Conservation (phyloP, 2,113 vertebrate species). For the Hippocampus zosterae region DNA sequence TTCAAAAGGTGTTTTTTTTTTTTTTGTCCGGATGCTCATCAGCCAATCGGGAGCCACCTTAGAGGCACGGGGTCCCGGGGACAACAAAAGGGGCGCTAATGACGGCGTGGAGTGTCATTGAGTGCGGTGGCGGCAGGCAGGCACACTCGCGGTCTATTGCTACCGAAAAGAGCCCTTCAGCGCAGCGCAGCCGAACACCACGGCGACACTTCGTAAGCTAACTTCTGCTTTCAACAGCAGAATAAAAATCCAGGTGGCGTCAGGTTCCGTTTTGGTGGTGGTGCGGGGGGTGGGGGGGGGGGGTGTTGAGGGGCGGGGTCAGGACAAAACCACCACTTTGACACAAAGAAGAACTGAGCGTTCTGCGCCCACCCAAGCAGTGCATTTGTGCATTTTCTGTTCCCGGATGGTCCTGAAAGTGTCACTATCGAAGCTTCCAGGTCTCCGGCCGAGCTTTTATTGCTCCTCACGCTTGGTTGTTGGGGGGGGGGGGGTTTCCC, state of each 20-base stretch:
- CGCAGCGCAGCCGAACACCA: conserved; percentile 14
- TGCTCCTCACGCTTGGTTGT: conserved; percentile 57
- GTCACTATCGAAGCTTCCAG: not conserved
- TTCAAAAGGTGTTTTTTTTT: not conserved
- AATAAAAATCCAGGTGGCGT: not conserved
- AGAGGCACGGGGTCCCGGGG: not conserved
- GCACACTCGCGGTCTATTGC: conserved; percentile 80
- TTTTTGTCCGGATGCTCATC: not conserved
- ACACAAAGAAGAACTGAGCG: not conserved
- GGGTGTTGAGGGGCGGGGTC: no score
- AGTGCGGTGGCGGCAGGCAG: conserved; percentile 49
- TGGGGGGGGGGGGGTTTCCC: no score
- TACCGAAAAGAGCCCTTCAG: conserved; percentile 79
- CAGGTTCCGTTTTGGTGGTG: not conserved
- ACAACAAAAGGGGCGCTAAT: not conserved
- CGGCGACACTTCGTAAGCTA: not conserved
- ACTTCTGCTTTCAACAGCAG: conserved; percentile 9
- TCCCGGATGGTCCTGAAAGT: not conserved
- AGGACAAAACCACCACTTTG: not conserved
- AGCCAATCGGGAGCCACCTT: not conserved
- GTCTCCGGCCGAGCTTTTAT: conserved; percentile 61
- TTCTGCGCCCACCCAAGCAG: no score
- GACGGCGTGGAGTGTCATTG: conserved; percentile 49
- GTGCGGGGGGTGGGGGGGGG: no score
- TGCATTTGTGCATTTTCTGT: conserved; percentile 11